These are phyloP conservation scores for Coregonus ussuriensis DNA, from an alignment of 2,797 vertebrate genomes.

Conservation along the genomic window DNA sequence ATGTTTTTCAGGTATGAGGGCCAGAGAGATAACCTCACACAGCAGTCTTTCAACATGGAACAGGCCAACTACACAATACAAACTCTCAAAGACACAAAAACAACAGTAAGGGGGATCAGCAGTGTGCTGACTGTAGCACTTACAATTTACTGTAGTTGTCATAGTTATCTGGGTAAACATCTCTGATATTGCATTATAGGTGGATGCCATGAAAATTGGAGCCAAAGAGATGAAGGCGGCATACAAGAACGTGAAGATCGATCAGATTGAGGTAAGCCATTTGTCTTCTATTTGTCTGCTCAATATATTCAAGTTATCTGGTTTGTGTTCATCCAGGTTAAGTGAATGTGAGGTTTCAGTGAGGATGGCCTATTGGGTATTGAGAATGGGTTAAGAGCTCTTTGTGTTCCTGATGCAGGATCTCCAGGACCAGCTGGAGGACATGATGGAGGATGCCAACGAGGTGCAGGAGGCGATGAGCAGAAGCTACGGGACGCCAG, in stretches of 20 bases:
- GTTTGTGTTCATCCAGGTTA: not conserved
- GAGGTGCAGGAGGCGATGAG: conserved; percentile 92
- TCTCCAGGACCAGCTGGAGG: conserved; percentile 93
- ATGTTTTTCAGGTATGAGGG: conserved; percentile 87
- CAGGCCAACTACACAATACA: conserved; percentile 97
- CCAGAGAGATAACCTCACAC: conserved; percentile 91
- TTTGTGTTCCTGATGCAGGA: conserved; percentile 72
- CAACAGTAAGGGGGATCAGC: conserved; percentile 81
- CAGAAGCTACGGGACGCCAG: conserved; percentile 93
- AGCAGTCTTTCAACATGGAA: conserved; percentile 99
- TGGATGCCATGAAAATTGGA: conserved; percentile 96
- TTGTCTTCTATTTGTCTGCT: not conserved
- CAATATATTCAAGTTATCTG: no score
- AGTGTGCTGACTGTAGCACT: no score
- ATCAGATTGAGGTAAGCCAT: conserved; percentile 90
- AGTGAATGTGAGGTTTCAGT: not conserved
- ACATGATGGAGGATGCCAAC: conserved; percentile 98
- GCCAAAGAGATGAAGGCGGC: conserved; percentile 99
- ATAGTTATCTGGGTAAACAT: not conserved
- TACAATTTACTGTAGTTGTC: not conserved
- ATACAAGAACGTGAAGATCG: conserved; percentile 94
- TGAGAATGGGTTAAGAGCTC: not conserved
- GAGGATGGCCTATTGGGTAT: not conserved
- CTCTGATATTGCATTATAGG: conserved; percentile 69
- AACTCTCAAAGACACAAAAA: conserved; percentile 95